phyloP scores from a whole-genome alignment of 2,888 invertebrate genomes.

The Acholoe squamosa region DNA sequence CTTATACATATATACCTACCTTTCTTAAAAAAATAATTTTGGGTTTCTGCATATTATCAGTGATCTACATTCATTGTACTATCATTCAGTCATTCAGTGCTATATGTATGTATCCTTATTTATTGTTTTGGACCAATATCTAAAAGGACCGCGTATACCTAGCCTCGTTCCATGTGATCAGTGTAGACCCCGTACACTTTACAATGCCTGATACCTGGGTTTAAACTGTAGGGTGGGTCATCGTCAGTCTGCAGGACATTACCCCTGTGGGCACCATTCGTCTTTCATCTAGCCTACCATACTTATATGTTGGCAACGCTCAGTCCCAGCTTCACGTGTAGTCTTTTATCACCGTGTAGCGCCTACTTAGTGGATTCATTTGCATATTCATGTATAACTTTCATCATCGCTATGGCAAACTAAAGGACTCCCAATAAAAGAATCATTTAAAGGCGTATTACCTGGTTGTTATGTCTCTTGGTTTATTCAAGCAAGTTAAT shows the following conservation, averaged over 20 bases:
- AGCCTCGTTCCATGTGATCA: slow-evolving; percentile 11
- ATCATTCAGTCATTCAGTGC: slow-evolving; percentile 6
- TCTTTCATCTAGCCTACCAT: slow-evolving; percentile 31
- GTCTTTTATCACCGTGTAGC: slow-evolving; percentile 32
- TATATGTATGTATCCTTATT: slow-evolving; percentile 42
- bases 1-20: neutral
- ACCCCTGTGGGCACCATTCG: neutral
- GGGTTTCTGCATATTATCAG: neutral
- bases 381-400: slow-evolving; percentile 42
- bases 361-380: slow-evolving; percentile 24
- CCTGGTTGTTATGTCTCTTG: slow-evolving; percentile 10
- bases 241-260: neutral
- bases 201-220: neutral
- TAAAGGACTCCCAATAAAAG: slow-evolving; percentile 59
- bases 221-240: neutral
- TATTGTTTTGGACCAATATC: slow-evolving; percentile 40
- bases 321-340: slow-evolving; percentile 48
- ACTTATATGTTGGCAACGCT: neutral
- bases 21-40: neutral
- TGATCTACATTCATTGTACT: neutral
- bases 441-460: slow-evolving; percentile 41
- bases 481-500: too few relatives aligned
- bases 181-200: neutral
- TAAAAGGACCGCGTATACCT: neutral
- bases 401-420: slow-evolving; percentile 54